Percentiles rank a stretch among this genome's conserved stretches.
Conservation (phyloP, 2,797 vertebrate genomes). For the Melanotaenia trifasciata region DNA sequence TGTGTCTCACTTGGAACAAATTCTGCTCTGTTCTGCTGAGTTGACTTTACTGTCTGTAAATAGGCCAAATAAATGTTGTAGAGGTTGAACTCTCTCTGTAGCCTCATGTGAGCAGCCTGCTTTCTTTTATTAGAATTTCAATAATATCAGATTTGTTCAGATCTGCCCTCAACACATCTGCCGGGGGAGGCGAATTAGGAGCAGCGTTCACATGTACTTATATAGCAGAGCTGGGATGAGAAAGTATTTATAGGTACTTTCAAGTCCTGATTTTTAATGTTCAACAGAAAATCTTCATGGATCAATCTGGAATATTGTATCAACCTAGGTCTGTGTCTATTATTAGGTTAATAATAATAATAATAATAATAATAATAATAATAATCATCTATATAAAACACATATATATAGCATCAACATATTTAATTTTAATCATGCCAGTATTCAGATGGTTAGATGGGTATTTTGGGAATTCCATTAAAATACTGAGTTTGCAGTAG, state of each 20-base stretch:
- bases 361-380: too few species aligned
- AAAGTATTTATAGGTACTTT: slow-evolving; percentile 4
- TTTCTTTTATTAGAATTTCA: slow-evolving; percentile 41
- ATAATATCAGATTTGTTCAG: slow-evolving; percentile 9
- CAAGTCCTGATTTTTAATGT: background rate
- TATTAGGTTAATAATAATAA: too few species aligned
- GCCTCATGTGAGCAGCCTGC: slow-evolving; percentile 52
- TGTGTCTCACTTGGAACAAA: slow-evolving; percentile 56
- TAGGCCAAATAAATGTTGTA: slow-evolving; percentile 83
- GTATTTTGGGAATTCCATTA: too few species aligned
- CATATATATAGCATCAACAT: too few species aligned
- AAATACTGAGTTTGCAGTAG: too few species aligned
- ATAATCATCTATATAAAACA: too few species aligned
- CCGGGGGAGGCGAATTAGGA: background rate
- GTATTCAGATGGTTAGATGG: too few species aligned
- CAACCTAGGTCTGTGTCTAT: too few species aligned
- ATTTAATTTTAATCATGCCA: too few species aligned
- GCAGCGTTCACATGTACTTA: background rate
- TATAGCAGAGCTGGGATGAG: background rate
- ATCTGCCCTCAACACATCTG: background rate
- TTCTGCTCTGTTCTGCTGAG: slow-evolving; percentile 68
- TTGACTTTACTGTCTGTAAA: slow-evolving; percentile 77
- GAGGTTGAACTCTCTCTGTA: slow-evolving; percentile 62
- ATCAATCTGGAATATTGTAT: background rate
- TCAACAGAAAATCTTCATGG: background rate